phyloP scores from a whole-genome alignment of 2,888 invertebrate genomes.

The Selenia dentaria region DNA sequence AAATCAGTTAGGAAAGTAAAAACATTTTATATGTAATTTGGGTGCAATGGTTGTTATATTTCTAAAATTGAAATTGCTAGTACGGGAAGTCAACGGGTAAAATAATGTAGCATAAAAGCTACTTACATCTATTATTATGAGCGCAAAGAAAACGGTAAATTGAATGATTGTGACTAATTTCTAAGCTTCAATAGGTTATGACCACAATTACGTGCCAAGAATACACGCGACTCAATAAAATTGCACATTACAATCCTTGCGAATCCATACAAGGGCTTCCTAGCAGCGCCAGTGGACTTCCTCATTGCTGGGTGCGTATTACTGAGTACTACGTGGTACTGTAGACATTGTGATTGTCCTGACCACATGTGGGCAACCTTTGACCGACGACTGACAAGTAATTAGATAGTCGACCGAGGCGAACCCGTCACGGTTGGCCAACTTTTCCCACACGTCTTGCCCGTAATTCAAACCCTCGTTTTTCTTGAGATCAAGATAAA shows the following conservation, averaged over 20 bases:
- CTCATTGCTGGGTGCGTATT: slow-evolving; percentile 41
- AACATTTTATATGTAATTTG: no score
- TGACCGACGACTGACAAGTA: slow-evolving; percentile 57
- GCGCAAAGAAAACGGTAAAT: no score
- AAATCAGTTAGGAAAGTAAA: no score
- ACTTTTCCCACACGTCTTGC: slow-evolving; percentile 57
- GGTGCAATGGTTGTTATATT: no score
- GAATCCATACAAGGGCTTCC: slow-evolving; percentile 39
- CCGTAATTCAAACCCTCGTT: slow-evolving; percentile 41
- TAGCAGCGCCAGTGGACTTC: slow-evolving; percentile 37
- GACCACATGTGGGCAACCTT: slow-evolving; percentile 47
- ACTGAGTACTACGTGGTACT: slow-evolving; percentile 9
- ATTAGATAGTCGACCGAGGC: slow-evolving; percentile 67
- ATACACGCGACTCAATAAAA: slow-evolving; percentile 45
- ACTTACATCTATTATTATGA: no score
- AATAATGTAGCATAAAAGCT: no score
- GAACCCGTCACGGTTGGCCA: slow-evolving; percentile 58
- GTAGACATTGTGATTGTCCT: slow-evolving; percentile 28
- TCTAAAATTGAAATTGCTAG: no score
- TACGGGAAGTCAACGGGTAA: no score
- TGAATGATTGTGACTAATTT: slow-evolving; percentile 24
- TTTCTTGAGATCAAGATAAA: slow-evolving; percentile 49
- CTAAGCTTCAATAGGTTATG: slow-evolving; percentile 14
- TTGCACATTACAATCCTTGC: slow-evolving; percentile 39
- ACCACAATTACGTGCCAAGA: slow-evolving; percentile 19